Evolutionary conservation across 2,113 vertebrate species (phyloP).

Genomic region (Microcebus murinus): DNA sequence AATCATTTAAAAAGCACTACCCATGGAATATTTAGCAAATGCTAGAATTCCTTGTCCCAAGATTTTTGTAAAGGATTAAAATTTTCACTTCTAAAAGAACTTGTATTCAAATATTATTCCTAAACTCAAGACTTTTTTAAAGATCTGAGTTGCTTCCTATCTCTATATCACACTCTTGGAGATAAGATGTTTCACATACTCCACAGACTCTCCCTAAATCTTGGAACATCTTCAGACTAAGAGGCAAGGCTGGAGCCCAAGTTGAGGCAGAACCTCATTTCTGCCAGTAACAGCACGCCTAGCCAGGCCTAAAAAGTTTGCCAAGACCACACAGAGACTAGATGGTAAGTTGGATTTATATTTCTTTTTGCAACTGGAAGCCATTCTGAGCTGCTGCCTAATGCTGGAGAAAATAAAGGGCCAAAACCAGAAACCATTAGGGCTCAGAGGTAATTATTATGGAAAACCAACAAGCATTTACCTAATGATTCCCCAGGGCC

Average conservation of each 20-base stretch:
- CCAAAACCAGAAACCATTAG: conserved; percentile 63
- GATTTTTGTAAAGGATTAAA: neutral
- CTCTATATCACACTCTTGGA: neutral
- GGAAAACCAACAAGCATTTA: conserved; percentile 53
- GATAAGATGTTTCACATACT: neutral
- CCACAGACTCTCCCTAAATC: neutral
- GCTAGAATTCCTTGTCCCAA: neutral
- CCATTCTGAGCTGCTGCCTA: conserved; percentile 58
- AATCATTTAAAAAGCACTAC: neutral
- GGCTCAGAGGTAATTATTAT: conserved; percentile 61
- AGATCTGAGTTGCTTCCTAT: neutral
- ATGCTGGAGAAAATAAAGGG: conserved; percentile 39
- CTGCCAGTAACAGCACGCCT: conserved; percentile 27
- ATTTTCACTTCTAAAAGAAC: neutral
- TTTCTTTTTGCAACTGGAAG: conserved; percentile 62
- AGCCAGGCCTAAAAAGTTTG: conserved; percentile 5
- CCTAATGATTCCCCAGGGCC: conserved; percentile 57
- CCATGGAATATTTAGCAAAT: neutral
- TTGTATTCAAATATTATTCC: neutral
- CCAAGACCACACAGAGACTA: conserved; percentile 75
- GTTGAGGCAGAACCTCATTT: neutral
- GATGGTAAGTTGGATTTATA: conserved; percentile 43
- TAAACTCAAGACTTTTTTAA: neutral
- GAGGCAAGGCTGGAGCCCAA: neutral
- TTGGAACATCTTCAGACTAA: conserved; percentile 6